Evolutionary conservation across 2,888 invertebrate species (phyloP), one percentile per base, ranked within the genome.

Genomic region (Heliconius aoede): DNA sequence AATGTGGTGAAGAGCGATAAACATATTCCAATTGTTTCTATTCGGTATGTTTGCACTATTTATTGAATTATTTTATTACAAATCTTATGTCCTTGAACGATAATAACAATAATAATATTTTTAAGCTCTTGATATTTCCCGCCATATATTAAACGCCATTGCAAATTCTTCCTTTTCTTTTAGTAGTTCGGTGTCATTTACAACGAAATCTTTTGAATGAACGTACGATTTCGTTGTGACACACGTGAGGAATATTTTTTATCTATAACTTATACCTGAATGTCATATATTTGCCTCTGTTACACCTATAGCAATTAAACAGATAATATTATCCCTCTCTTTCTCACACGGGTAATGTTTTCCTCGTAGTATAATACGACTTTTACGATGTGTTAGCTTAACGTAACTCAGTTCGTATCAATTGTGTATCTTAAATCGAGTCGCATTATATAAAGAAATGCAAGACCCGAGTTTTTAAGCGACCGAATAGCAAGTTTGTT

Each of bases 41-140:
- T 88, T 81, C 89, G 89, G 93, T 93, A 86, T 89, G 91, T 46
- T 76, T 88, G 81, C 89, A 89, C 93, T 93, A 86, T 89, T 91
- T 82, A 72, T 64, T 73, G 32, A 26, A 60, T 26, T 62, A 69
- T 77, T 76, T 68, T 67, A 65, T 30, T 15, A 46, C 46, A 46
- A 21, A 46, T 46, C 1, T 18, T 46, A 46, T n/a, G 40, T 67
- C 5, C 18, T 58, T 30, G 67, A 40, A 58, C n/a, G n/a, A 0
- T 13, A 30, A 64, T 30, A 18, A 32, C 8, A n/a, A 36, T 64
- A 24, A 21, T 36, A 40, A 28, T 72, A 36, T 64, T 36, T 61
- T 30, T 21, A n/a, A 18, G 46, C 4, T 21, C 3, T 30, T 36
- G n/a, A 68, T 51, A 55, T 77, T 77, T 72, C 76, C 76, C 76